Evolutionary conservation across 2,888 invertebrate species (phyloP).

Genomic region (Exocentrus adspersus): DNA sequence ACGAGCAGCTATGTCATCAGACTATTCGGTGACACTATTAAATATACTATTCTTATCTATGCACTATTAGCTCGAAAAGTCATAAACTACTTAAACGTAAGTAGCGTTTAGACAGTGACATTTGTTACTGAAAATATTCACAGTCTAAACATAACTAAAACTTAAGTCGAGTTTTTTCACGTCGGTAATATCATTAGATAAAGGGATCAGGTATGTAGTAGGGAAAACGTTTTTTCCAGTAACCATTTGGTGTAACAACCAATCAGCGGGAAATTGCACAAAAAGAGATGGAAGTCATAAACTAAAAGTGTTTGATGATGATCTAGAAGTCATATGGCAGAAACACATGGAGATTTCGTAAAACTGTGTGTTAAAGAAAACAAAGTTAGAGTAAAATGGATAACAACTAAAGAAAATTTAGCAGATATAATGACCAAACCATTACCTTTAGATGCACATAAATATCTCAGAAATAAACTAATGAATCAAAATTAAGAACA

Average conservation of each 20-base stretch:
- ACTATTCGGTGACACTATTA: conserved; percentile 21
- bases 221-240: conserved; percentile 5
- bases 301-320: neutral
- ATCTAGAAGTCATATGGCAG: neutral
- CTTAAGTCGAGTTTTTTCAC: too few species aligned
- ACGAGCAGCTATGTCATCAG: conserved; percentile 24
- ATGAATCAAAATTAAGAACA: neutral
- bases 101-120: too few species aligned
- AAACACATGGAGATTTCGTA: conserved; percentile 7
- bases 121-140: too few species aligned
- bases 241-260: neutral
- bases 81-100: conserved; percentile 8
- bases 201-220: neutral
- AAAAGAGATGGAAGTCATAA: conserved; percentile 5
- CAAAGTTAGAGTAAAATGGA: neutral
- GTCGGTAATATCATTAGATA: conserved; percentile 6
- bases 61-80: neutral
- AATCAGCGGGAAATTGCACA: conserved; percentile 1
- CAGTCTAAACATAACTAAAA: too few species aligned
- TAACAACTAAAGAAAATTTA: neutral
- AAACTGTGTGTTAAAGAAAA: neutral
- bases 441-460: conserved; percentile 13
- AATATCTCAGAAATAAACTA: conserved; percentile 6
- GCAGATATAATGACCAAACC: conserved; percentile 1
- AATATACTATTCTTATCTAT: too few species aligned